These are phyloP conservation scores for Montipora capricornis DNA, from an alignment of 64 coral and sea anemone genomes.

Conservation along the genomic window DNA sequence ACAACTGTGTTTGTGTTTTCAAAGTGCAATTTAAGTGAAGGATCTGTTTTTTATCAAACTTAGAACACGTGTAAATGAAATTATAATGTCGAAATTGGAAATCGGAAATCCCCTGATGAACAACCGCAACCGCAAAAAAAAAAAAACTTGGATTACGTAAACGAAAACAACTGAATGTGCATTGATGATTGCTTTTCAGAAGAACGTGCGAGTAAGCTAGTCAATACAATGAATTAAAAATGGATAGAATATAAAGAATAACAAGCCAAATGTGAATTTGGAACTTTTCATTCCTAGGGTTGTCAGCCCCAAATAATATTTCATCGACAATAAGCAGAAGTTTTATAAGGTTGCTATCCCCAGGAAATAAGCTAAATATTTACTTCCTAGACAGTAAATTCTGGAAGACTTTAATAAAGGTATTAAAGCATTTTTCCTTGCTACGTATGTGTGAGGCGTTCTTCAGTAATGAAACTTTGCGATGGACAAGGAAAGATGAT, in stretches of 20 bases:
- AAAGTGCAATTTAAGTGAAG: not conserved
- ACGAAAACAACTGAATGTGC: not conserved
- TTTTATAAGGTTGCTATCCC: not conserved
- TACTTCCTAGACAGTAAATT: not conserved
- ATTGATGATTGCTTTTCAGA: conserved; percentile 15
- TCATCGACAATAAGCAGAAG: not conserved
- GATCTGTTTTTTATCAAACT: conserved; percentile 34
- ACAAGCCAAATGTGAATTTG: no score
- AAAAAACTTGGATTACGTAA: not conserved
- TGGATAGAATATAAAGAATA: no score
- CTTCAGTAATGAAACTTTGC: no score
- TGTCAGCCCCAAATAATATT: not conserved
- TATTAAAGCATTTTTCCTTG: not conserved
- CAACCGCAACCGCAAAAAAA: not conserved
- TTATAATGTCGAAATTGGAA: conserved; percentile 12
- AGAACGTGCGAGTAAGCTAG: not conserved
- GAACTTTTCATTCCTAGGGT: not conserved
- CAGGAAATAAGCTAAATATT: conserved; percentile 28
- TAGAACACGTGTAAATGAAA: conserved; percentile 41
- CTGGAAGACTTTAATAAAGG: not conserved
- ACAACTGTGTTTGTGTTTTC: no score
- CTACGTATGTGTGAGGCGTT: not conserved
- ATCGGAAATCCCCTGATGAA: not conserved
- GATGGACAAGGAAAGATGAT: no score
- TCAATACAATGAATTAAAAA: not conserved